Evolutionary conservation across 2,888 invertebrate genomes (phyloP).

Genomic region (Synergus itoensis): DNA sequence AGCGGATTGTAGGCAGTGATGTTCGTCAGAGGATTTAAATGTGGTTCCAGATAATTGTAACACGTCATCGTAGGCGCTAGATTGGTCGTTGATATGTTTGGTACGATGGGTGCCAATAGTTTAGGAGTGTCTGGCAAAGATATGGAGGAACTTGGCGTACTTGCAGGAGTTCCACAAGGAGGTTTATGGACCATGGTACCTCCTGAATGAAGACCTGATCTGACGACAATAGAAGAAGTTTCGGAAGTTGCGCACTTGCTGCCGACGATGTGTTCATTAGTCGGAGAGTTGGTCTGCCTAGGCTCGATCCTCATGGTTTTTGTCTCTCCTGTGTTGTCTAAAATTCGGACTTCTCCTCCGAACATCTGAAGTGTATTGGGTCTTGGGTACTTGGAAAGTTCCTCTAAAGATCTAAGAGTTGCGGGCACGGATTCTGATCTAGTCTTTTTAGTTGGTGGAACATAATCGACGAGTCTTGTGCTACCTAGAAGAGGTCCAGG

Average conservation of each 20-base stretch:
- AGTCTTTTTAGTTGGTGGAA: conserved; percentile 79
- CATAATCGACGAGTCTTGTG: conserved; percentile 88
- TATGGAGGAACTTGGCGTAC: conserved; percentile 66
- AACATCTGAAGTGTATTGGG: conserved; percentile 84
- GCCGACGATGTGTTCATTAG: conserved; percentile 63
- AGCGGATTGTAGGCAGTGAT: conserved; percentile 86
- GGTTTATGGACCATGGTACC: conserved; percentile 87
- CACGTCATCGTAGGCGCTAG: conserved; percentile 77
- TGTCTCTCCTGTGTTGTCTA: conserved; percentile 84
- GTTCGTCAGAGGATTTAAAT: conserved; percentile 82
- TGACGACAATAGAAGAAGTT: conserved; percentile 86
- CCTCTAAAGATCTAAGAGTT: conserved; percentile 80
- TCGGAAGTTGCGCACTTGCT: conserved; percentile 75
- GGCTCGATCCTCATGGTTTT: conserved; percentile 86
- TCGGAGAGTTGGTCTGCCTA: conserved; percentile 79
- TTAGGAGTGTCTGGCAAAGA: conserved; percentile 80
- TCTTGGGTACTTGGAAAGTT: conserved; percentile 80
- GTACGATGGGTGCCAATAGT: conserved; percentile 80
- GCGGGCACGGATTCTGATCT: conserved; percentile 78
- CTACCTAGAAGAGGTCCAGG: conserved; percentile 91
- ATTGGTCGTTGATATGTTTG: conserved; percentile 80
- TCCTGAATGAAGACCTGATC: conserved; percentile 90
- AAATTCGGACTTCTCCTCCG: conserved; percentile 88
- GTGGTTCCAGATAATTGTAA: conserved; percentile 72
- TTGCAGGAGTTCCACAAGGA: conserved; percentile 70